A percentile compares a stretch with the other conserved stretches of the same genome.
phyloP scores from a whole-genome alignment of 2,888 invertebrate genomes.

The Eremobia ochroleuca region DNA sequence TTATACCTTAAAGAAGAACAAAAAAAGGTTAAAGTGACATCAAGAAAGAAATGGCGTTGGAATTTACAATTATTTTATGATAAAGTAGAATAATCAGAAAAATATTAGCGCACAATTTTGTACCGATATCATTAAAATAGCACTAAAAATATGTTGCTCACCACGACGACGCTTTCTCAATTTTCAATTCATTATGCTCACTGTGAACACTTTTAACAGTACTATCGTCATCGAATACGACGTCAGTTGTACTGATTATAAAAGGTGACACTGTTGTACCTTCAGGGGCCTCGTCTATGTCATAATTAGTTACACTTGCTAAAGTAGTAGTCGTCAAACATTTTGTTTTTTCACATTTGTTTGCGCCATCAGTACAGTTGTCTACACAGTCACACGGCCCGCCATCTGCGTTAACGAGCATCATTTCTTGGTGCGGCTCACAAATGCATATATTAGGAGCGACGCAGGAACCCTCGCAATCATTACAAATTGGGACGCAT shows the following conservation, averaged over 20 bases:
- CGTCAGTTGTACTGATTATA: constrained; percentile 4
- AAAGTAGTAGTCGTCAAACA: constrained; percentile 44
- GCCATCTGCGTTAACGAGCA: constrained; percentile 39
- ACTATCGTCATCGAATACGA: neutral
- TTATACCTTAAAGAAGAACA: constrained; percentile 33
- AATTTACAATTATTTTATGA: neutral
- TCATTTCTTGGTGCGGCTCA: constrained; percentile 40
- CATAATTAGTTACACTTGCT: neutral
- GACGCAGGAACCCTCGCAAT: constrained; percentile 64
- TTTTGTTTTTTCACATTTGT: constrained; percentile 58
- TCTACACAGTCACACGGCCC: constrained; percentile 55
- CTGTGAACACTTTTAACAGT: neutral
- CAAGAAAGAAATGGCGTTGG: neutral
- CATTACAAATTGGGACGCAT: constrained; percentile 61
- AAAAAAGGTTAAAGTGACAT: neutral
- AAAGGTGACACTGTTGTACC: neutral
- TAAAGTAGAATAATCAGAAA: neutral
- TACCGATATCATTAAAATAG: neutral
- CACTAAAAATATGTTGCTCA: constrained; percentile 7
- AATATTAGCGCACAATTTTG: neutral
- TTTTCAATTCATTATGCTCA: constrained; percentile 27
- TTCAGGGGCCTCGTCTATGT: neutral
- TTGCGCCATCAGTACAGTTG: constrained; percentile 37
- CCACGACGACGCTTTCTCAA: constrained; percentile 34
- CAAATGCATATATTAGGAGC: constrained; percentile 63